phyloP scores from a whole-genome alignment of 2,797 vertebrate genomes.

The Perdix hodgsoniae region DNA sequence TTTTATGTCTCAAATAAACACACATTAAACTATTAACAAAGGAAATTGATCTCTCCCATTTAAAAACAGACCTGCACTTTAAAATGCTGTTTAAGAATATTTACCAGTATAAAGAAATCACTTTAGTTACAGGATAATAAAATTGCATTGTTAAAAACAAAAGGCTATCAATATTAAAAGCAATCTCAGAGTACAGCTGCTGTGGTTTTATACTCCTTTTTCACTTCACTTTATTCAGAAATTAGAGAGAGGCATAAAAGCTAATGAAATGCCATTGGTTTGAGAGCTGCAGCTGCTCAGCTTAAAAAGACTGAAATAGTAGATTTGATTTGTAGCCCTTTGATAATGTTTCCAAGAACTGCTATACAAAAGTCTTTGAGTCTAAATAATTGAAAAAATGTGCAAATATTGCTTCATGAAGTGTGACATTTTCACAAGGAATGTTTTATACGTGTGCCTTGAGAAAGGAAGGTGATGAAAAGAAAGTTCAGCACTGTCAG shows the following conservation, averaged over 20 bases:
- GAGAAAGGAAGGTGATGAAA: slow-evolving; percentile 72
- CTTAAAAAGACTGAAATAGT: slow-evolving; percentile 83
- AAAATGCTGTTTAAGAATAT: slow-evolving; percentile 38
- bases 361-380: slow-evolving; percentile 69
- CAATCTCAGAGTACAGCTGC: slow-evolving; percentile 77
- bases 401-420: slow-evolving; percentile 79
- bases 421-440: slow-evolving; percentile 75
- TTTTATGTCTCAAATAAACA: slow-evolving; percentile 61
- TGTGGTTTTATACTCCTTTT: slow-evolving; percentile 76
- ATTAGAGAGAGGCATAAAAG: slow-evolving; percentile 76
- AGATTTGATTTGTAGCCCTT: slow-evolving; percentile 79
- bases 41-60: slow-evolving; percentile 33
- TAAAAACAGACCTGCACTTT: slow-evolving; percentile 41
- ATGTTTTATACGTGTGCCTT: slow-evolving; percentile 60
- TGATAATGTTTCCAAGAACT: slow-evolving; percentile 72
- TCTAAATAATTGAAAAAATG: slow-evolving; percentile 83
- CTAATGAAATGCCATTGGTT: slow-evolving; percentile 79
- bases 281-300: slow-evolving; percentile 78
- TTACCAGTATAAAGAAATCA: slow-evolving; percentile 49
- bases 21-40: slow-evolving; percentile 57
- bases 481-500: slow-evolving; percentile 68
- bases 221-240: slow-evolving; percentile 76
- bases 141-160: slow-evolving; percentile 74
- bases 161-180: slow-evolving; percentile 67
- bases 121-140: slow-evolving; percentile 76